A percentile compares a stretch with the other conserved stretches of the same genome.
Evolutionary conservation across 1,140 invertebrate species (phyloP).

Genomic region (Calliopsis andreniformis): DNA sequence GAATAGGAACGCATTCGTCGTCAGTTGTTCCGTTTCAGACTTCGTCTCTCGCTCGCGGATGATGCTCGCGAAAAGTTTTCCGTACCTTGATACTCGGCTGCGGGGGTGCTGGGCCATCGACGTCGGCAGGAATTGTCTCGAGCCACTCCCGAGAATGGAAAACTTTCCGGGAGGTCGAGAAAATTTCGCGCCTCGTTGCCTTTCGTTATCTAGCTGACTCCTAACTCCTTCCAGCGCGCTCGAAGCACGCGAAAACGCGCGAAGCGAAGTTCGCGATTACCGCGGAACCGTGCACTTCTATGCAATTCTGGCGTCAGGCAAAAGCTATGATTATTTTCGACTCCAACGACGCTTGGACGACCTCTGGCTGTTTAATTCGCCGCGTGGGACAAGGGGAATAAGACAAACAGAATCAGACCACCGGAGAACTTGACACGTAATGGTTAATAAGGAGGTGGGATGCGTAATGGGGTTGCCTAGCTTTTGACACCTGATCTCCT

Average conservation of each 20-base stretch:
- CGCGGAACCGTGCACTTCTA: not conserved
- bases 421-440: not conserved
- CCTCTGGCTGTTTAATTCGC: not conserved
- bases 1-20: not conserved
- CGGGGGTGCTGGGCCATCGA: conserved; percentile 23
- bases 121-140: conserved; percentile 49
- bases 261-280: conserved; percentile 19
- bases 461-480: conserved; percentile 16
- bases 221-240: not conserved
- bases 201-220: conserved; percentile 1
- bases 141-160: conserved; percentile 43
- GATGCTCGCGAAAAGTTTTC: conserved; percentile 37
- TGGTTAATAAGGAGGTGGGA: conserved; percentile 39
- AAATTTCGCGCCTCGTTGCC: conserved; percentile 32
- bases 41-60: not conserved
- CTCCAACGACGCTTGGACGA: too few relatives aligned
- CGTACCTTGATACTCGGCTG: conserved; percentile 21
- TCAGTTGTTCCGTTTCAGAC: conserved; percentile 1
- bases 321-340: not conserved
- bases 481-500: conserved; percentile 52
- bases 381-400: not conserved
- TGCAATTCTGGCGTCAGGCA: not conserved
- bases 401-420: not conserved
- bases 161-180: conserved; percentile 48
- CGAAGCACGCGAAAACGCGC: not conserved